A percentile compares a stretch with the other conserved stretches of the same genome.
Conservation (phyloP, 2,113 vertebrate genomes). For the Etia nguti region DNA sequence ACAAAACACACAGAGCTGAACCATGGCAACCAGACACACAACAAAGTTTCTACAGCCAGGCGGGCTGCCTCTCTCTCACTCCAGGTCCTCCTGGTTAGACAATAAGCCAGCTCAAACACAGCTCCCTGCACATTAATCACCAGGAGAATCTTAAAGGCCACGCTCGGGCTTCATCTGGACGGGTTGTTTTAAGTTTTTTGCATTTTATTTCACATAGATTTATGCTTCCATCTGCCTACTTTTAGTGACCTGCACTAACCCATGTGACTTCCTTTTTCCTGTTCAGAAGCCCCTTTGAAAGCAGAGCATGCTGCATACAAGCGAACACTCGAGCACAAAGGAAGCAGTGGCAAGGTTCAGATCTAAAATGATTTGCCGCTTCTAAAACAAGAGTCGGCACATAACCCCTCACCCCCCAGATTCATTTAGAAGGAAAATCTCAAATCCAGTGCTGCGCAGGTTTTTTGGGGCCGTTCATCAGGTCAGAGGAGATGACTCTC, state of each 20-base stretch:
- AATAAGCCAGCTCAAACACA: constrained; percentile 56
- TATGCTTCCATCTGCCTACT: neutral
- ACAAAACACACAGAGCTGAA: constrained; percentile 56
- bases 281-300: constrained; percentile 18
- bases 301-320: neutral
- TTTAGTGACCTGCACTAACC: constrained; percentile 18
- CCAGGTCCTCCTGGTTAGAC: constrained; percentile 43
- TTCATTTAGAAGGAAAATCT: neutral
- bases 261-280: constrained; percentile 46
- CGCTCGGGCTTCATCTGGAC: neutral
- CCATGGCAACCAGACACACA: constrained; percentile 76
- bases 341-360: neutral
- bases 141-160: constrained; percentile 10
- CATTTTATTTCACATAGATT: neutral
- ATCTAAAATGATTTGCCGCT: neutral
- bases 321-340: neutral
- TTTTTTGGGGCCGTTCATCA: neutral
- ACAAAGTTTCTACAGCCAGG: constrained; percentile 65
- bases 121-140: constrained; percentile 55
- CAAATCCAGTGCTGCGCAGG: neutral
- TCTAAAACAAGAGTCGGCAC: neutral
- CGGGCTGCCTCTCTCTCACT: constrained; percentile 43
- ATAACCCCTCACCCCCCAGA: neutral
- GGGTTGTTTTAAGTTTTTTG: neutral
- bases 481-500: neutral